Base-by-base conservation (phyloP, 2,888 invertebrate species). In the Thymelicus acteon region DNA sequence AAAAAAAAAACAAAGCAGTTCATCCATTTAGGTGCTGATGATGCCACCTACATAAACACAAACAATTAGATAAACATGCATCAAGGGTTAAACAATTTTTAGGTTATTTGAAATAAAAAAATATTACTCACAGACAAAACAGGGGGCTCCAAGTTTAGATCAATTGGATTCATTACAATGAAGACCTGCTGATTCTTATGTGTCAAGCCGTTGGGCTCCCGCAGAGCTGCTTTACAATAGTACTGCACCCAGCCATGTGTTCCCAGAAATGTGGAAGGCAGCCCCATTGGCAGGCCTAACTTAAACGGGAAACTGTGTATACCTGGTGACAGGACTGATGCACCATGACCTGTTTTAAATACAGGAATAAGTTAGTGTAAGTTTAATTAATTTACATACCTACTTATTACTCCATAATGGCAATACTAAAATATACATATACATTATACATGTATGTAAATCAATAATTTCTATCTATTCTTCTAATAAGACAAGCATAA, bases 111-210 rank as follows among this genome's bases (percentile, higher is more conserved):
- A 31, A 31, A 19, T 13, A 19, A 24, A 39, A 15, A 15, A 61
- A 54, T 13, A n/a, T 44, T 15, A 95, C 96, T 96, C 93, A 98
- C 98, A 85, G 98, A 95, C 76, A 98, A 92, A 77, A 97, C 96
- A 7, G 97, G 96, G 54, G 98, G 97, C 85, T 98, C 98, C 86
- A 97, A 91, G 91, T 98, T 98, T 80, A 98, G 94, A 88, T 98
- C 98, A 77, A 98, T 98, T 6, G 98, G 98, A 88, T 98, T 98
- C 98, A 98, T 98, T 4, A 98, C 98, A 81, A 98, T 98, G 89
- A 98, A 98, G n/a, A 98, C 98, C 91, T 98, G 98, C 87, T 98
- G 98, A 86, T 98, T 98, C 89, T 98, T 98, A 85, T 98, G 98
- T 6, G 98, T 97, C 49, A 98, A 92, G 0, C 98, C 98, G 76